phyloP scores from a whole-genome alignment of 2,888 invertebrate genomes.

The Athalia rosae region DNA sequence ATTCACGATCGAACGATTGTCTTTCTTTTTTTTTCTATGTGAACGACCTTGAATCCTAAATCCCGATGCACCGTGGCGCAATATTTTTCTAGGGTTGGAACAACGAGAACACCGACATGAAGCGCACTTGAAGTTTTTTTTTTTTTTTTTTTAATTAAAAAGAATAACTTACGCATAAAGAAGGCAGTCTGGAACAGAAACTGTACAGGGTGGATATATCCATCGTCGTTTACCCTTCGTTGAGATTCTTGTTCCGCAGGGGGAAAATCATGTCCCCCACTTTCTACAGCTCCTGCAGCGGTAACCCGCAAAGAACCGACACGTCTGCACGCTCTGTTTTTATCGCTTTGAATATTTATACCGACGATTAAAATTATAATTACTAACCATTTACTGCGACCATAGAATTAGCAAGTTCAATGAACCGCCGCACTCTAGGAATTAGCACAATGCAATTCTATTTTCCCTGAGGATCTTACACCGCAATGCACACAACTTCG shows the following conservation, averaged over 20 bases:
- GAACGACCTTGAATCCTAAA: too few relatives aligned
- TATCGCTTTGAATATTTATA: conserved; percentile 52
- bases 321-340: conserved; percentile 49
- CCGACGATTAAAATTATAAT: conserved; percentile 46
- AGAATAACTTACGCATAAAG: conserved; percentile 58
- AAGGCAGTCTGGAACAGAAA: conserved; percentile 50
- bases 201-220: conserved; percentile 25
- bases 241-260: conserved; percentile 21
- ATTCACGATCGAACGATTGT: too few relatives aligned
- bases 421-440: conserved; percentile 10
- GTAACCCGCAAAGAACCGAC: conserved; percentile 43
- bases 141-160: conserved; percentile 66
- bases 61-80: too few relatives aligned
- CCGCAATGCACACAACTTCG: too few relatives aligned
- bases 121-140: conserved; percentile 53
- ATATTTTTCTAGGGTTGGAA: neutral
- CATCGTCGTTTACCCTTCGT: conserved; percentile 22
- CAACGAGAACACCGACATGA: conserved; percentile 56
- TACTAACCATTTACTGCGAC: conserved; percentile 40
- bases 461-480: neutral
- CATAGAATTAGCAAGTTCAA: conserved; percentile 41
- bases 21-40: too few relatives aligned
- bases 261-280: conserved; percentile 10
- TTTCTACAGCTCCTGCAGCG: conserved; percentile 3
- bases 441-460: conserved; percentile 28